These are phyloP conservation scores for Aproaerema taeniolella DNA, from an alignment of 2,888 invertebrate genomes.

Conservation along the genomic window DNA sequence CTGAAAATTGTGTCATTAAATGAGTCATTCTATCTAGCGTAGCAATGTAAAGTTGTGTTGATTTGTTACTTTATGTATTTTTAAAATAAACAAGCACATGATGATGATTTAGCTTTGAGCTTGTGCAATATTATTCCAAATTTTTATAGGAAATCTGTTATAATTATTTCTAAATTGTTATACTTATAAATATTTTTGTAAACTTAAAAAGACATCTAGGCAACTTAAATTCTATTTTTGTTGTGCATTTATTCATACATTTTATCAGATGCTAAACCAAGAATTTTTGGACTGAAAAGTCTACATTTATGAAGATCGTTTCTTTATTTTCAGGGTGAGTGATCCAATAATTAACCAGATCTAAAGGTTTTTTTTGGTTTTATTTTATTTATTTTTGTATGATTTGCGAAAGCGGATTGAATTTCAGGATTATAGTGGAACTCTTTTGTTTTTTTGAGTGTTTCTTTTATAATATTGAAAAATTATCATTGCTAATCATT, in stretches of 20 bases:
- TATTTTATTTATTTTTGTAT: too few relatives aligned
- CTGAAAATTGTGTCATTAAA: constrained; percentile 45
- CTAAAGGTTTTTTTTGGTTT: too few relatives aligned
- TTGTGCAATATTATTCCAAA: constrained; percentile 76
- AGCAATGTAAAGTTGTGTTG: constrained; percentile 57
- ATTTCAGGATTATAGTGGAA: too few relatives aligned
- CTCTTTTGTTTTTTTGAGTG: too few relatives aligned
- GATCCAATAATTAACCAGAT: too few relatives aligned
- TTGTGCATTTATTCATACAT: constrained; percentile 75
- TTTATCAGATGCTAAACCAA: constrained; percentile 56
- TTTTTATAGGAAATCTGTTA: constrained; percentile 66
- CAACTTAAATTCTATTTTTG: constrained; percentile 73
- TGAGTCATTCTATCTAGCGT: constrained; percentile 48
- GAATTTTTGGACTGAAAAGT: constrained; percentile 61
- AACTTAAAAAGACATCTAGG: constrained; percentile 71
- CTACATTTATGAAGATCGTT: constrained; percentile 52
- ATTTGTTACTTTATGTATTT: constrained; percentile 70
- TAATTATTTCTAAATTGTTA: constrained; percentile 74
- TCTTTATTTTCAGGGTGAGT: too few relatives aligned
- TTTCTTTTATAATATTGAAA: too few relatives aligned
- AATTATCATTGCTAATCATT: too few relatives aligned
- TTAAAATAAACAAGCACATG: constrained; percentile 52
- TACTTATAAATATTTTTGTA: constrained; percentile 71
- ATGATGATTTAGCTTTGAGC: constrained; percentile 64
- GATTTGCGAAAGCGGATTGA: too few relatives aligned